A percentile compares a stretch with the other conserved stretches of the same genome.
Evolutionary conservation across 2,888 invertebrate genomes (phyloP).

Genomic region (Reticulitermes lucifugus): DNA sequence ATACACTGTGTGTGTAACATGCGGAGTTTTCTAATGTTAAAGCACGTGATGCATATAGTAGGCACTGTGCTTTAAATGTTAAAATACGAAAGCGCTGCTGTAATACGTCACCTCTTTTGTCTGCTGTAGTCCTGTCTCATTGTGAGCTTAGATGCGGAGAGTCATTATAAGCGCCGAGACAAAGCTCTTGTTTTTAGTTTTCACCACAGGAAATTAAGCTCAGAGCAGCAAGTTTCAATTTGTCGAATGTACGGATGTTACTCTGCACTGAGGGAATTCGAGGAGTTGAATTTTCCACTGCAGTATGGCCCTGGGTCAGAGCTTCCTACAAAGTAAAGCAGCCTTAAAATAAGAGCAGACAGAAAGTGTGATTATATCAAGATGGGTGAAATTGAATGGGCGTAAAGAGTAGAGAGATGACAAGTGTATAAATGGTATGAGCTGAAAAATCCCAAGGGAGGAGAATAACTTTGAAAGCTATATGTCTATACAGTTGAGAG

Average conservation of each 20-base stretch:
- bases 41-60: no score
- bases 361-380: no score
- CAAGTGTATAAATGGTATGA: no score
- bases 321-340: not conserved
- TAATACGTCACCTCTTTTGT: no score
- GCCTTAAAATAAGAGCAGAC: no score
- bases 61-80: no score
- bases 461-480: not conserved
- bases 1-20: no score
- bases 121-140: not conserved
- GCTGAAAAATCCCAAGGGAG: no score
- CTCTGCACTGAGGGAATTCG: not conserved
- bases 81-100: no score
- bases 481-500: not conserved
- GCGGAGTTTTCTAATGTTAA: no score
- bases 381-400: no score
- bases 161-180: conserved; percentile 30
- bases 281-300: not conserved
- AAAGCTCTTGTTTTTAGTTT: conserved; percentile 40
- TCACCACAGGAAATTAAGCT: conserved; percentile 44
- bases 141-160: not conserved
- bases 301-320: not conserved
- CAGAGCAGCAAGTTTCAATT: conserved; percentile 43
- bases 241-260: conserved; percentile 39
- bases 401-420: no score